phyloP scores from a whole-genome alignment of 2,797 vertebrate genomes.

The Fratercula arctica region DNA sequence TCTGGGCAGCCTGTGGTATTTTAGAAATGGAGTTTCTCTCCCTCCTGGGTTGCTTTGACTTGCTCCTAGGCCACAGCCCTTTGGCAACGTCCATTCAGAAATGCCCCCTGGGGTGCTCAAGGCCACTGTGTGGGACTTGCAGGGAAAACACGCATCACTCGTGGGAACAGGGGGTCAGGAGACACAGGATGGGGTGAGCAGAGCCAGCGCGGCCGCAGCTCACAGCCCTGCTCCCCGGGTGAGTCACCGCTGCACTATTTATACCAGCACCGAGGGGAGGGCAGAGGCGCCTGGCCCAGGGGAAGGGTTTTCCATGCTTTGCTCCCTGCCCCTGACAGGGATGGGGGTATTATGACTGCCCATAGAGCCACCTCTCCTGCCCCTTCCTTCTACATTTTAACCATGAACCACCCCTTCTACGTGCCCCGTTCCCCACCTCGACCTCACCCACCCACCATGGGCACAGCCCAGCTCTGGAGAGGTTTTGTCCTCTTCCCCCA shows the following conservation, averaged over 20 bases:
- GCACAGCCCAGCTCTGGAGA: neutral
- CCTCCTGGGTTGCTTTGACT: neutral
- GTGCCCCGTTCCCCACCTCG: neutral
- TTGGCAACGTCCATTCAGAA: neutral
- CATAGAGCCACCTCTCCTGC: neutral
- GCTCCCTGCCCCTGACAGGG: neutral
- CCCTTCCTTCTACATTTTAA: neutral
- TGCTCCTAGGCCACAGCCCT: neutral
- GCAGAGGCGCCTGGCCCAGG: neutral
- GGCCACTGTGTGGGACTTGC: neutral
- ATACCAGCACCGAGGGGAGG: rapidly evolving
- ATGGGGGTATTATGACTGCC: neutral
- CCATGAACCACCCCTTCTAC: neutral
- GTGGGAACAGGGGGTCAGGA: rapidly evolving
- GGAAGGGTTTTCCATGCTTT: neutral
- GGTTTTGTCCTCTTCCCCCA: neutral
- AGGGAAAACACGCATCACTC: neutral
- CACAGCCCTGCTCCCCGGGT: neutral
- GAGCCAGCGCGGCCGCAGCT: neutral
- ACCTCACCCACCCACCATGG: neutral
- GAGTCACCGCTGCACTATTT: neutral
- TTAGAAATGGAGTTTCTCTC: neutral
- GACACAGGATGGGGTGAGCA: neutral
- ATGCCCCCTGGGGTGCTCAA: neutral
- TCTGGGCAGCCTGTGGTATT: neutral